Percentiles rank a stretch among this genome's conserved stretches.
phyloP scores from a whole-genome alignment of 2,888 invertebrate species.

The Ophion ventricosus region DNA sequence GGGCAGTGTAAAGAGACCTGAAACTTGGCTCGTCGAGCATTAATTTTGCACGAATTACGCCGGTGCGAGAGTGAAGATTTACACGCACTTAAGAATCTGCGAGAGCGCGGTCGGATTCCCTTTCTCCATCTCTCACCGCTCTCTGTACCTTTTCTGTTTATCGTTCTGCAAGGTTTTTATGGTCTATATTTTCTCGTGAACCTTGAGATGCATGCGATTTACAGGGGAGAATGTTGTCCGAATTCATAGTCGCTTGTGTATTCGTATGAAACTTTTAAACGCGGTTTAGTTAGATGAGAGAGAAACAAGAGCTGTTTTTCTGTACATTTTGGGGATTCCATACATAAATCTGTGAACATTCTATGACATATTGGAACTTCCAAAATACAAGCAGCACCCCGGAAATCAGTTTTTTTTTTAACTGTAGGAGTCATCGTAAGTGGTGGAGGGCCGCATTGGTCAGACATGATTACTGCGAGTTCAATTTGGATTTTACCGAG shows the following conservation, averaged over 20 bases:
- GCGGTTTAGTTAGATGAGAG: background rate
- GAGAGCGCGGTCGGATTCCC: constrained; percentile 8
- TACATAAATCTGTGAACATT: background rate
- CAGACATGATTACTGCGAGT: constrained; percentile 17
- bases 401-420: background rate
- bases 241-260: background rate
- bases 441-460: constrained; percentile 25
- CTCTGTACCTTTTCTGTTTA: constrained; percentile 18
- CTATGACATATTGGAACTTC: background rate
- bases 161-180: constrained; percentile 44
- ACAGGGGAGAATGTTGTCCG: background rate
- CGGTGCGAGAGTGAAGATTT: constrained; percentile 66
- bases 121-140: background rate
- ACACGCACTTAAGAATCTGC: constrained; percentile 62
- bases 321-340: background rate
- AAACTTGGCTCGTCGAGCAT: constrained; percentile 63
- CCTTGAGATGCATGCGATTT: background rate
- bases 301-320: background rate
- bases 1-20: constrained; percentile 26
- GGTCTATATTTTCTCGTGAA: background rate
- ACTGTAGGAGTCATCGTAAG: background rate
- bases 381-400: background rate
- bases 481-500: background rate
- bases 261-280: background rate
- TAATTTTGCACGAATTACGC: constrained; percentile 69